These are phyloP conservation scores for Embidobia sp. DNA, from an alignment of 2,888 invertebrate species.

Conservation along the genomic window DNA sequence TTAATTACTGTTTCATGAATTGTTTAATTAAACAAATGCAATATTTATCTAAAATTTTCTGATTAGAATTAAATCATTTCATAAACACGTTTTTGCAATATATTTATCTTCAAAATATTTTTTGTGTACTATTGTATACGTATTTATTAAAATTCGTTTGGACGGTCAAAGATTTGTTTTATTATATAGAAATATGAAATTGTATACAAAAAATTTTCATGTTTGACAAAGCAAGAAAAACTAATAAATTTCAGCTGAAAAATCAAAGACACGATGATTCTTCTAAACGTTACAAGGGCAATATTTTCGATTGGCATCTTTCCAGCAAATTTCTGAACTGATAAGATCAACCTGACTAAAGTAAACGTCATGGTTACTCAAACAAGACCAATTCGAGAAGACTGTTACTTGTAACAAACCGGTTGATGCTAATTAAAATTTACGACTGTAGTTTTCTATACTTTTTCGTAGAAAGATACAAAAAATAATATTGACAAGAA, in stretches of 20 bases:
- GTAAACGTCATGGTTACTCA: slow-evolving; percentile 13
- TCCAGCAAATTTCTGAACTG: slow-evolving; percentile 10
- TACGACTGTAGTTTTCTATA: slow-evolving; percentile 23
- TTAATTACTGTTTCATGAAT: no score
- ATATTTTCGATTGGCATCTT: slow-evolving; percentile 8
- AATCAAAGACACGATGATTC: slow-evolving; percentile 1
- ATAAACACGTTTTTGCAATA: no score
- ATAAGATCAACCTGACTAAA: slow-evolving; percentile 20
- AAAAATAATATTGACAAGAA: slow-evolving; percentile 11
- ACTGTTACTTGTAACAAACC: neutral
- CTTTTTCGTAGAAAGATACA: slow-evolving; percentile 14
- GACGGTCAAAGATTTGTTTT: no score
- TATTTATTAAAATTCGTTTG: no score
- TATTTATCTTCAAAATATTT: no score
- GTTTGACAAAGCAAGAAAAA: neutral
- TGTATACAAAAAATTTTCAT: slow-evolving; percentile 14
- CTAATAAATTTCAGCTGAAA: slow-evolving; percentile 7
- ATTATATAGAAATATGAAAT: no score
- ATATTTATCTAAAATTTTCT: no score
- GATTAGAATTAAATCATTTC: no score
- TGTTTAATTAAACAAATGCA: no score
- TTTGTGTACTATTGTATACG: no score
- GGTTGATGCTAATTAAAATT: slow-evolving; percentile 29
- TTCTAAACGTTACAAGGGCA: neutral
- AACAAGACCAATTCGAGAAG: slow-evolving; percentile 15